Base-by-base conservation (phyloP, 1,140 invertebrate species). In the Drosophila sturtevanti region DNA sequence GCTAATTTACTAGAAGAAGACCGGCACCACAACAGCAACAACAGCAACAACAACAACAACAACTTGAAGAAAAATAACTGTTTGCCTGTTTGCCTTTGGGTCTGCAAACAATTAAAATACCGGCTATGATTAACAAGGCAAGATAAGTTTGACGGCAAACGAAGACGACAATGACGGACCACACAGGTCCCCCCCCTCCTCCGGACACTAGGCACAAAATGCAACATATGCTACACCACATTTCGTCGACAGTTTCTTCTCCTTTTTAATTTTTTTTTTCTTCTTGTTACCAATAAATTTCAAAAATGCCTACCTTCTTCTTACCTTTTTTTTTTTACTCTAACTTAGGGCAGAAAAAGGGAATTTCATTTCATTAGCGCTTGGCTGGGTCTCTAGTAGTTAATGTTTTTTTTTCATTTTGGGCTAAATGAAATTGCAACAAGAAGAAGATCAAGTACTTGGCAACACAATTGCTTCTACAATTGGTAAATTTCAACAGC, bases 401-500 rank as follows among this genome's bases (percentile, higher is more conserved):
- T 69, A 21, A n/a, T n/a, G n/a, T n/a, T n/a, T n/a, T n/a, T n/a
- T n/a, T n/a, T n/a, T n/a, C 22, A 54, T 37, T 64, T 75, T 58
- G 62, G 51, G 34, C 51, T 44, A 21, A 44, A 44, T 73, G 62
- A 72, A 62, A 61, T 56, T 52, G 27, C 27, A 35, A 55, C 51
- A 52, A 21, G 11, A 35, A 38, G 38, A 61, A 48, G 66, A 58
- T 72, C 62, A 74, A 64, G 61, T 64, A 75, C 64, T 55, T 63
- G 63, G 63, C 37, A 60, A 63, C 74, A 68, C 74, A 87, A 86
- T 82, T 82, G 70, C 74, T 55, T 73, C 77, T 21, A 48, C 16
- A 80, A 82, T 86, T 81, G 82, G 74, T 67, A 68, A 87, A 81
- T 86, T 86, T 86, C 82, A 86, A 87, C 82, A 86, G 70, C 82